phyloP scores from a whole-genome alignment of 1,140 invertebrate genomes.

The Anoplophora glabripennis region DNA sequence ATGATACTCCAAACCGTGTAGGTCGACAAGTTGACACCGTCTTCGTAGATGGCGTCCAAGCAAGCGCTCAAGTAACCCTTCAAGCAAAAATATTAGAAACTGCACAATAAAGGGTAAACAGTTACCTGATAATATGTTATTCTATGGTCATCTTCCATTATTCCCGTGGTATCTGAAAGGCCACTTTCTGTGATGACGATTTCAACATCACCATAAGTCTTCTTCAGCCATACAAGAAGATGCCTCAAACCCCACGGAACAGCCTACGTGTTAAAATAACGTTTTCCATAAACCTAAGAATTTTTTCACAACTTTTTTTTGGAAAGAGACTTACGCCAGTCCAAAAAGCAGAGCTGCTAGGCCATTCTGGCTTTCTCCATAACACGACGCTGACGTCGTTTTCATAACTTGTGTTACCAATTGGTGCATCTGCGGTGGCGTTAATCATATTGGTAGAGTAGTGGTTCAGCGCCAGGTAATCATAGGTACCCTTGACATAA shows the following conservation, averaged over 20 bases:
- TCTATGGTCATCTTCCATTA: conserved; percentile 54
- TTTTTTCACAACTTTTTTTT: too few species aligned
- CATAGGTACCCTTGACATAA: conserved; percentile 38
- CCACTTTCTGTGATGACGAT: conserved; percentile 27
- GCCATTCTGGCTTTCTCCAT: too few species aligned
- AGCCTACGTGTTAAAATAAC: not conserved
- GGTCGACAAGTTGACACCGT: conserved; percentile 46
- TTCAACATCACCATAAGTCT: conserved; percentile 18
- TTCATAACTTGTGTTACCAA: not conserved
- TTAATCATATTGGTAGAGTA: not conserved
- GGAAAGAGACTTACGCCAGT: too few species aligned
- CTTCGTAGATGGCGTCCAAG: conserved; percentile 45
- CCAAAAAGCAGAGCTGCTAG: too few species aligned
- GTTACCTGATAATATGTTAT: conserved; percentile 46
- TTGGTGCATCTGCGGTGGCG: too few species aligned
- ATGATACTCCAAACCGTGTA: conserved; percentile 63
- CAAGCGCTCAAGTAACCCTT: conserved; percentile 50
- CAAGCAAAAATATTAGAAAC: too few species aligned
- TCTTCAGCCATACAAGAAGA: conserved; percentile 31
- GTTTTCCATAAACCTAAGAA: too few species aligned
- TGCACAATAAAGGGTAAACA: not conserved
- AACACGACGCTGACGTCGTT: too few species aligned
- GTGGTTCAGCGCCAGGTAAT: conserved; percentile 29
- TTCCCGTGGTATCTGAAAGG: conserved; percentile 27
- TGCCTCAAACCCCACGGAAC: conserved; percentile 34